Percentiles rank a stretch among this genome's conserved stretches.
Conservation (phyloP, 2,888 invertebrate species). For the Stenotaenia linearis region DNA sequence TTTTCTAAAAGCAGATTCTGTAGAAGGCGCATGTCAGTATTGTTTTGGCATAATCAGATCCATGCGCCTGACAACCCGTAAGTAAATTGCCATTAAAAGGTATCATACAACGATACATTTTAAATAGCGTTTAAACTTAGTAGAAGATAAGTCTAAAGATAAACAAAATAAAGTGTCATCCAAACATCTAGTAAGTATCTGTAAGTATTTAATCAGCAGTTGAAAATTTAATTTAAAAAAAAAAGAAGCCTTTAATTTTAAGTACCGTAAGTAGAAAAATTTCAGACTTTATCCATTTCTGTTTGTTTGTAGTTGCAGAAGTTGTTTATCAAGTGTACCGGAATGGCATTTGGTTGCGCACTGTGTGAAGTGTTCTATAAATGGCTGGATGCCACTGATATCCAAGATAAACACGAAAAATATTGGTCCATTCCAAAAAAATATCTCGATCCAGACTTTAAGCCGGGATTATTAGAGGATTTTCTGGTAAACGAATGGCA, state of each 20-base stretch:
- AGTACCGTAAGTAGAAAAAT: too few species aligned
- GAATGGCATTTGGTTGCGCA: not conserved
- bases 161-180: not conserved
- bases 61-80: not conserved
- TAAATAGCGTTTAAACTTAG: too few species aligned
- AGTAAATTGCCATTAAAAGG: not conserved
- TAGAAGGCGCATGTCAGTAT: not conserved
- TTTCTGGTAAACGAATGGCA: not conserved
- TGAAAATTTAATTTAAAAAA: too few species aligned
- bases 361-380: not conserved
- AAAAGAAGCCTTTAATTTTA: too few species aligned
- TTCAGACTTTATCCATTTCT: not conserved
- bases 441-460: not conserved
- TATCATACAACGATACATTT: too few species aligned
- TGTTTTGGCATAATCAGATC: not conserved
- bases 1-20: not conserved
- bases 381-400: not conserved
- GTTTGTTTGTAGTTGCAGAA: not conserved
- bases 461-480: not conserved
- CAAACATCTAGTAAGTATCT: not conserved
- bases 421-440: conserved; percentile 1
- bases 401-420: not conserved
- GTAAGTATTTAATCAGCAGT: not conserved
- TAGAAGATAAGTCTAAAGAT: not conserved
- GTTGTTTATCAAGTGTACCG: not conserved